Evolutionary conservation across 2,888 invertebrate species (phyloP).

Genomic region (Nasonovia ribisnigri): DNA sequence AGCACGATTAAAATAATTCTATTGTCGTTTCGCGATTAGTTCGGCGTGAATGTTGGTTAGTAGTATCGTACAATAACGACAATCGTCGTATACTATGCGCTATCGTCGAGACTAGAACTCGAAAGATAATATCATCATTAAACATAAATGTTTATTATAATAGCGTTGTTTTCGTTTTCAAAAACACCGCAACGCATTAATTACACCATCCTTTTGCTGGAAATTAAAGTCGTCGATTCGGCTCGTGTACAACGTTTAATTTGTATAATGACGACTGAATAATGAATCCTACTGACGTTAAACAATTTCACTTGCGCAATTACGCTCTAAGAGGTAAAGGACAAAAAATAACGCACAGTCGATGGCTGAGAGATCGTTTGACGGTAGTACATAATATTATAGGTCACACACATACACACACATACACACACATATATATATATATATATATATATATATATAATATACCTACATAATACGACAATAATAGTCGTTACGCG

Average conservation of each 20-base stretch:
- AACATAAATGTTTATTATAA: background rate
- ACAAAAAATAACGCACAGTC: background rate
- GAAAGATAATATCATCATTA: background rate
- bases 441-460: background rate
- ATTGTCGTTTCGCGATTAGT: background rate
- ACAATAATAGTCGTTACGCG: background rate
- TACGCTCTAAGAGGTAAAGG: background rate
- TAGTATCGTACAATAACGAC: background rate
- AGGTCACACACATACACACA: too few relatives aligned
- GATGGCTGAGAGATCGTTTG: background rate
- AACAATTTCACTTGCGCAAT: background rate
- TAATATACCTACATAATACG: background rate
- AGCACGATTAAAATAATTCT: background rate
- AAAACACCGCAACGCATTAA: background rate
- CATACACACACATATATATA: too few relatives aligned
- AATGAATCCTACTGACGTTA: background rate
- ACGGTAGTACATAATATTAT: background rate
- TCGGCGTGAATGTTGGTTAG: background rate
- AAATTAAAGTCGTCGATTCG: background rate
- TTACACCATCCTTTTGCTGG: background rate
- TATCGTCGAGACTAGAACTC: background rate
- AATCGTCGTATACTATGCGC: too few relatives aligned
- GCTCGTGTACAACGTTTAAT: background rate
- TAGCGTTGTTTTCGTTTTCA: background rate
- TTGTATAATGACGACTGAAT: background rate